phyloP scores from a whole-genome alignment of 2,888 invertebrate genomes.

The Clistopyga incitator region DNA sequence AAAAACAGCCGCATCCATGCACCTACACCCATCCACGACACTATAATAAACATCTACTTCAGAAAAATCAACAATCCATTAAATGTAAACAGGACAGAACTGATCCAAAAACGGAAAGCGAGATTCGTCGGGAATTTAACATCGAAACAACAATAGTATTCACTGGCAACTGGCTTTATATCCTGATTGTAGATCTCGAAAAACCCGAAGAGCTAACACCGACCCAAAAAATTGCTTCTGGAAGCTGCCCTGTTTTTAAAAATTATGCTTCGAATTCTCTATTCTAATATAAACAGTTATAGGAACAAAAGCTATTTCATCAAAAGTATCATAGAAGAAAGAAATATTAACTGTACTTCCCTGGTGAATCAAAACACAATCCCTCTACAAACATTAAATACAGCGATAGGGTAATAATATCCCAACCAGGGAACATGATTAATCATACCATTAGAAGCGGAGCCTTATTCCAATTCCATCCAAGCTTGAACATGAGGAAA shows the following conservation, averaged over 20 bases:
- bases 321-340: no score
- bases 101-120: not conserved
- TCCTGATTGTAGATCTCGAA: not conserved
- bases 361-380: no score
- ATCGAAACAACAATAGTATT: not conserved
- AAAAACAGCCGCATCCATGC: not conserved
- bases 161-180: not conserved
- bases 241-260: not conserved
- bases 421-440: no score
- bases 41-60: not conserved
- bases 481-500: no score
- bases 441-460: no score
- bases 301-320: no score
- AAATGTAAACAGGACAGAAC: not conserved
- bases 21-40: not conserved
- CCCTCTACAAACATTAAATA: no score
- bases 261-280: not conserved
- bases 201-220: not conserved
- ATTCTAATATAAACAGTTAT: not conserved
- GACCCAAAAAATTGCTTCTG: not conserved
- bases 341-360: no score
- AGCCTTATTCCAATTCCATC: no score
- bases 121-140: not conserved
- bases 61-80: not conserved
- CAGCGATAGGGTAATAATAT: no score